Conservation (phyloP, 1,140 invertebrate genomes). For the Zaprionus camerounensis region DNA sequence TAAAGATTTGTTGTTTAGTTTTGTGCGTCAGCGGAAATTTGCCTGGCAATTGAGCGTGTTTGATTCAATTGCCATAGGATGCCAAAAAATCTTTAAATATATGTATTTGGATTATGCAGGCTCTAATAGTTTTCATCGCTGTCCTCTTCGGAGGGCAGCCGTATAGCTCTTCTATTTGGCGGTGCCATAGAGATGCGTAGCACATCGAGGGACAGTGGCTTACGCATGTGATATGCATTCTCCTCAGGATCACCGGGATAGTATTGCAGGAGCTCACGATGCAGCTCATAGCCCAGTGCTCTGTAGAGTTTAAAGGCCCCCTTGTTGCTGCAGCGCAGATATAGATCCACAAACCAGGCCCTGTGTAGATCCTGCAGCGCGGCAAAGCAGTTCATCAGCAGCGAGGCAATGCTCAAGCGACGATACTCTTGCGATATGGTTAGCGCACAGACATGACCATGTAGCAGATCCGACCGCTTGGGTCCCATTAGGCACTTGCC, state of each 20-base stretch:
- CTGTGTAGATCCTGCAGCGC: neutral
- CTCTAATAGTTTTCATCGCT: slow-evolving; percentile 24
- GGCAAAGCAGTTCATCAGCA: slow-evolving; percentile 48
- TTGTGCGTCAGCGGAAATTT: slow-evolving; percentile 78
- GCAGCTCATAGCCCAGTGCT: slow-evolving; percentile 46
- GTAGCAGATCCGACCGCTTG: neutral
- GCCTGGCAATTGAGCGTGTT: slow-evolving; percentile 59
- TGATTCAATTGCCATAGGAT: slow-evolving; percentile 56
- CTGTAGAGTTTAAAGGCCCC: slow-evolving; percentile 46
- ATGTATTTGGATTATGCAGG: neutral
- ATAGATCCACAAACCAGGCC: slow-evolving; percentile 51
- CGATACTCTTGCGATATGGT: slow-evolving; percentile 41
- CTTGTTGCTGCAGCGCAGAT: slow-evolving; percentile 48
- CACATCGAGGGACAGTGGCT: slow-evolving; percentile 29
- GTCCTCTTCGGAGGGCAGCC: slow-evolving; percentile 27
- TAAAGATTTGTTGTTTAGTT: slow-evolving; percentile 35
- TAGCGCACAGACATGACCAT: slow-evolving; percentile 53
- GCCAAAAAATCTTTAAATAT: neutral
- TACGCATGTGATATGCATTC: slow-evolving; percentile 61
- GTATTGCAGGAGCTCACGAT: slow-evolving; percentile 39
- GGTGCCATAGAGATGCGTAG: neutral
- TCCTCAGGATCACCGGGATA: slow-evolving; percentile 55
- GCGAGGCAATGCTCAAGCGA: slow-evolving; percentile 55
- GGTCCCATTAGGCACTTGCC: slow-evolving; percentile 24
- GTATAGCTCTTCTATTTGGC: slow-evolving; percentile 7